Evolutionary conservation across 2,797 vertebrate genomes (phyloP).

Genomic region (Melanotaenia maccullochi): DNA sequence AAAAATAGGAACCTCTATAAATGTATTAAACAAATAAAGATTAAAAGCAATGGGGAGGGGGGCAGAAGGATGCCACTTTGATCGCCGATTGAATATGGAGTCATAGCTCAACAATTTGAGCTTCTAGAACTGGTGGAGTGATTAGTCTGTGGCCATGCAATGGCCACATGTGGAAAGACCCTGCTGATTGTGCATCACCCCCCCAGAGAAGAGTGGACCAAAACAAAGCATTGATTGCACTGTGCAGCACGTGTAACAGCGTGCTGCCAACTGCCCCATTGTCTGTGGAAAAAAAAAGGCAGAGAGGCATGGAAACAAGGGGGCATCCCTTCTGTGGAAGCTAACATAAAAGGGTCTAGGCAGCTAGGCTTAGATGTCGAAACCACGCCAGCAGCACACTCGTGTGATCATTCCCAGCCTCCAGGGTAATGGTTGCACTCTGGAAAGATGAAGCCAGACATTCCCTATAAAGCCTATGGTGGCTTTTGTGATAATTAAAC

Average conservation of each 20-base stretch:
- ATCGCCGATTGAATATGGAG: constrained; percentile 13
- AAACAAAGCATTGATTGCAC: constrained; percentile 66
- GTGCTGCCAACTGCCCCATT: constrained; percentile 49
- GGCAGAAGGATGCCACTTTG: background rate
- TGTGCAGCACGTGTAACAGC: constrained; percentile 57
- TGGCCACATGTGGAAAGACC: constrained; percentile 29
- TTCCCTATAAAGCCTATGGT: constrained; percentile 2
- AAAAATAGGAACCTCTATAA: constrained; percentile 5
- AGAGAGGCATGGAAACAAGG: constrained; percentile 1
- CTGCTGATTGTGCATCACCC: constrained; percentile 28
- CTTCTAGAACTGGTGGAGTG: constrained; percentile 25
- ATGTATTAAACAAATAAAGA: background rate
- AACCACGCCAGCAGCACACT: constrained; percentile 21
- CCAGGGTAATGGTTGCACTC: background rate
- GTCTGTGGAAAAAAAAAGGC: constrained; percentile 21
- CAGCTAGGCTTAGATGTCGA: constrained; percentile 40
- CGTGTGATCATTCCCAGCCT: constrained; percentile 31
- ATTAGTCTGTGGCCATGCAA: constrained; percentile 23
- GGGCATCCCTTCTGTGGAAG: constrained; percentile 41
- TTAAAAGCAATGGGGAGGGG: background rate
- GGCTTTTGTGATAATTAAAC: background rate
- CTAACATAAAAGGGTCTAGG: constrained; percentile 48
- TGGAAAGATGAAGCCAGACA: constrained; percentile 11
- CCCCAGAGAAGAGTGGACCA: constrained; percentile 25
- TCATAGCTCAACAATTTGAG: constrained; percentile 17